A percentile compares a stretch with the other conserved stretches of the same genome.
phyloP scores from a whole-genome alignment of 2,888 invertebrate genomes.

The Campoletis raptor region DNA sequence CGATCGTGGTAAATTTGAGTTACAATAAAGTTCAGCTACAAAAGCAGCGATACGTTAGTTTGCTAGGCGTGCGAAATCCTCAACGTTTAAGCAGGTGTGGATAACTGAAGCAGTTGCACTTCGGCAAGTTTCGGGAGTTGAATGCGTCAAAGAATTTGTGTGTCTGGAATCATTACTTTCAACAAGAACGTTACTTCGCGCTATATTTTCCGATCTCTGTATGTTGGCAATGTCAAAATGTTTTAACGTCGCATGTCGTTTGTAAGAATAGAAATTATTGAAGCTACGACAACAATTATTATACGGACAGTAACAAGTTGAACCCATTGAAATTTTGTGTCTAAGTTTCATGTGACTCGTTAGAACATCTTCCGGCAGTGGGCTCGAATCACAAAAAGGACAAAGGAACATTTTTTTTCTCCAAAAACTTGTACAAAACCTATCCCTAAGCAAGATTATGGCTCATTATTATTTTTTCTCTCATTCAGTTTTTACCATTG shows the following conservation, averaged over 20 bases:
- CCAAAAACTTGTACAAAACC: background rate
- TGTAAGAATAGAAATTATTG: slow-evolving; percentile 60
- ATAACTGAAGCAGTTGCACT: background rate
- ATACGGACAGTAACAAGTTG: slow-evolving; percentile 52
- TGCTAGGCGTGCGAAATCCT: background rate
- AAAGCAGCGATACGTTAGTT: slow-evolving; percentile 23
- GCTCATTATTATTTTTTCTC: background rate
- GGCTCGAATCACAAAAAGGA: slow-evolving; percentile 47
- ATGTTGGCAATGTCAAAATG: background rate
- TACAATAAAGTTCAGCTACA: slow-evolving; percentile 53
- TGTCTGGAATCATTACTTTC: background rate
- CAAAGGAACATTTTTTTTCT: slow-evolving; percentile 53
- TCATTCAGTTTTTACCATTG: background rate
- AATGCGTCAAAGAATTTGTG: background rate
- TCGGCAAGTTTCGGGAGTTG: background rate
- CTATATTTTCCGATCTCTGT: background rate
- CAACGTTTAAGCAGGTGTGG: slow-evolving; percentile 22
- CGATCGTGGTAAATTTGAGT: slow-evolving; percentile 34
- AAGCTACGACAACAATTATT: slow-evolving; percentile 56
- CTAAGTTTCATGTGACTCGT: slow-evolving; percentile 50
- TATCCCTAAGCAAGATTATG: background rate
- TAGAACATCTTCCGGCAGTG: slow-evolving; percentile 41
- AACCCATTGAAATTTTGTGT: slow-evolving; percentile 39
- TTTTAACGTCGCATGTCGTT: slow-evolving; percentile 44
- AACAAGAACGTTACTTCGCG: background rate